These are phyloP conservation scores for Clarias platycephalus DNA, from an alignment of 2,797 vertebrate genomes.

Conservation along the genomic window DNA sequence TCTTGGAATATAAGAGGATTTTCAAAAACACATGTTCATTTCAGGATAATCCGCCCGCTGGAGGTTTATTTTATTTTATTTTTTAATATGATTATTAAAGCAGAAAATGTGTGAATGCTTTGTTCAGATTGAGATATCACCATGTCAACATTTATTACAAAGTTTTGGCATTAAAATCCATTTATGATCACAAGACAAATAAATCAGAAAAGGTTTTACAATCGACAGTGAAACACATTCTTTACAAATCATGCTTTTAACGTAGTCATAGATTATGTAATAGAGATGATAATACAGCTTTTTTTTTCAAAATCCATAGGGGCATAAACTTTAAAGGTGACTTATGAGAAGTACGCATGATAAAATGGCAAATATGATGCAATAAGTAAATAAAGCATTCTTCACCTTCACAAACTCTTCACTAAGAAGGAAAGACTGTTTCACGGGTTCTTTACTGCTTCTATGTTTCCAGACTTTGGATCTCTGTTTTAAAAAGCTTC, in stretches of 20 bases:
- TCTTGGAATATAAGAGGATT: slow-evolving; percentile 55
- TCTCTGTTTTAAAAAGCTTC: too few relatives aligned
- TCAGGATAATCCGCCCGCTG: slow-evolving; percentile 42
- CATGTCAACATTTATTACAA: background rate
- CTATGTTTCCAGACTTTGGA: too few relatives aligned
- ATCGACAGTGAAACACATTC: background rate
- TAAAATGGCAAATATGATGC: background rate
- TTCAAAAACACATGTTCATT: slow-evolving; percentile 57
- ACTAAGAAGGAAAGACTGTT: too few relatives aligned
- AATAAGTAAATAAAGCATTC: background rate
- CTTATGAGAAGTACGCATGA: too few relatives aligned
- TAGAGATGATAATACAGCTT: too few relatives aligned
- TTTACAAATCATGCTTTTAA: too few relatives aligned
- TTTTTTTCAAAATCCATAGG: background rate
- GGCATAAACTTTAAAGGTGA: background rate
- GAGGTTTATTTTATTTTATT: background rate
- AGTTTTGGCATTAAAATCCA: background rate
- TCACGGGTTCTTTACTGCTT: too few relatives aligned
- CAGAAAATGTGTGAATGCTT: slow-evolving; percentile 12
- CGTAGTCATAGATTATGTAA: too few relatives aligned
- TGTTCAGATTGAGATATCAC: background rate
- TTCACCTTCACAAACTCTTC: too few relatives aligned
- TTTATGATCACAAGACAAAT: background rate
- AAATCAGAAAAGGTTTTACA: background rate
- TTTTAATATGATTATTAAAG: slow-evolving; percentile 12